These are phyloP conservation scores for Brachyopa scutellaris DNA, from an alignment of 2,888 invertebrate species.

Conservation along the genomic window DNA sequence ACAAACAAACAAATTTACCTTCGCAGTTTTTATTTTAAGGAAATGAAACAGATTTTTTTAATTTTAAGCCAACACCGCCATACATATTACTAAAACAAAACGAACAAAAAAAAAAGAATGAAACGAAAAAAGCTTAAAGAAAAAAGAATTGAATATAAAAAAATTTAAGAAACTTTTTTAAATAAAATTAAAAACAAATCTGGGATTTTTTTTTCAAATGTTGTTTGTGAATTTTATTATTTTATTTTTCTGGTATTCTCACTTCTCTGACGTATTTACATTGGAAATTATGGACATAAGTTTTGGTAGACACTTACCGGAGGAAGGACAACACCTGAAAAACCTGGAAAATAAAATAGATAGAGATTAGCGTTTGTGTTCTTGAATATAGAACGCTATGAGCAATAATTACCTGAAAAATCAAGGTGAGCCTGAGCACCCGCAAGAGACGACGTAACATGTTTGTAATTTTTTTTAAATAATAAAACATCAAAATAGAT, in stretches of 20 bases:
- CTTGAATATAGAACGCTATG: too few species aligned
- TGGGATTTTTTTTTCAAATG: background rate
- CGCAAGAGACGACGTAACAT: too few species aligned
- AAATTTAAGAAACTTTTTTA: background rate
- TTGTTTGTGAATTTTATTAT: conserved; percentile 6
- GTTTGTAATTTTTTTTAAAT: background rate
- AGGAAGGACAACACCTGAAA: background rate
- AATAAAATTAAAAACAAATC: conserved; percentile 46
- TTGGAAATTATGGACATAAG: conserved; percentile 43
- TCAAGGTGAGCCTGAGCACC: too few species aligned
- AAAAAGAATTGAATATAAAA: conserved; percentile 7
- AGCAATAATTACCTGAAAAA: conserved; percentile 29
- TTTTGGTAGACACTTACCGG: conserved; percentile 39
- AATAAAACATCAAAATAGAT: conserved; percentile 44
- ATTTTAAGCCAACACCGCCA: conserved; percentile 56
- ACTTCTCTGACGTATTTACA: conserved; percentile 47
- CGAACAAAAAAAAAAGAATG: conserved; percentile 12
- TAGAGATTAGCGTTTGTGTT: too few species aligned
- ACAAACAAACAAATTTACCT: conserved; percentile 15
- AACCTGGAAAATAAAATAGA: background rate
- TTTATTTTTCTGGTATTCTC: conserved; percentile 35
- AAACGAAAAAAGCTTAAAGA: conserved; percentile 15
- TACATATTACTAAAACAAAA: background rate
- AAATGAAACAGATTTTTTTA: conserved; percentile 4
- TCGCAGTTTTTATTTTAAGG: background rate